Evolutionary conservation across 2,888 invertebrate genomes (phyloP), one percentile per base, ranked within the genome.

Genomic region (Phrixothrix hirtus): DNA sequence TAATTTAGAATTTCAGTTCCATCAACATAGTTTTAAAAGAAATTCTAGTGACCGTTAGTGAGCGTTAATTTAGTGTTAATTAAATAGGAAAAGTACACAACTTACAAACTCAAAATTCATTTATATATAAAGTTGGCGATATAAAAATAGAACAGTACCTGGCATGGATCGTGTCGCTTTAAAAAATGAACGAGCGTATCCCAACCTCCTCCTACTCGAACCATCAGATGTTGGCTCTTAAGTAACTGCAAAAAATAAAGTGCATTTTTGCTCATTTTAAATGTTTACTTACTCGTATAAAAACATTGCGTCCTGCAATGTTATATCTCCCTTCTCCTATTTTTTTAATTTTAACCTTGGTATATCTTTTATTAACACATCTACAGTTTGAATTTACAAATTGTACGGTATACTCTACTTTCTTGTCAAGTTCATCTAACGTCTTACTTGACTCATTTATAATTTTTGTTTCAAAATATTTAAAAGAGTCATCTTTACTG

Each of bases 161-260:
- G 88, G 76, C 90, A 89, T 31, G 92, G 92, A 75, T 91, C 90
- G 78, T 92, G 92, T 57, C 92, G 86, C 65, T 87, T 84, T 71
- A 95, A 82, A 80, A 93, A 94, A 79, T 94, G 92, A 75, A 94
- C 93, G 73, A 95, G 78, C 11, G 94, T 93, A 79, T 92, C 92
- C 94, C 94, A 94, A 58, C 93, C 93, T 60, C 94, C 95, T 53
- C 94, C 95, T 39, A 94, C 93, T 66, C 95, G 84, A 48, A 95
- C 94, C 94, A 95, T 94, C 84, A 93, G 93, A 81, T 94, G 94
- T n/a, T 88, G 85, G 39, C 90, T 92, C 75, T 92, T 92, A 71
- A 93, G 80, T 70, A 92, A 75, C 92, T 93, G 81, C 2, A 77
- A 78, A 65, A 58, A 70, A 64, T 12, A 15, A 25, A n/a, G 9